Conservation (phyloP, 2,113 vertebrate genomes). For the Anhinga rufa region DNA sequence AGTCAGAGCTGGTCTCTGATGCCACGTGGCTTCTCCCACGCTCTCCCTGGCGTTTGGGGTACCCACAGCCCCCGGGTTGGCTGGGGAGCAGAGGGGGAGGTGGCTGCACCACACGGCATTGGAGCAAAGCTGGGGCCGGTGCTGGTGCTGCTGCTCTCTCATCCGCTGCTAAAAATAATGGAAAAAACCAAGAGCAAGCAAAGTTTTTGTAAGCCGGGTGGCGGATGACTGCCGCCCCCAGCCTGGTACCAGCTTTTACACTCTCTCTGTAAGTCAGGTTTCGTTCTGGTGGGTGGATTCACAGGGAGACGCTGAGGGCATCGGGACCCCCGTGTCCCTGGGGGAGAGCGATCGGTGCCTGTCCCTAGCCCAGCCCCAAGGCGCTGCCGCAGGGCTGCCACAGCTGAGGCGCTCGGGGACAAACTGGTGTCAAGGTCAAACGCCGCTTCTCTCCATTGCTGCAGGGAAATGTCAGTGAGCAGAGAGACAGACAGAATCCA, state of each 20-base stretch:
- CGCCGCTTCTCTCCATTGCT: background rate
- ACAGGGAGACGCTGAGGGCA: background rate
- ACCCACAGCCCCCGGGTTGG: background rate
- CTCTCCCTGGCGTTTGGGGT: background rate
- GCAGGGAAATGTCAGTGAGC: background rate
- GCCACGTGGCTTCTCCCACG: rapidly evolving
- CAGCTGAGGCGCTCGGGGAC: rapidly evolving
- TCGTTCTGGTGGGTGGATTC: background rate
- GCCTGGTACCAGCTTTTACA: background rate
- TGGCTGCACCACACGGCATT: background rate
- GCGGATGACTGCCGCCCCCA: background rate
- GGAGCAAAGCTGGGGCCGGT: background rate
- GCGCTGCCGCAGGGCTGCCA: background rate
- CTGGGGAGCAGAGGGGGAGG: no score
- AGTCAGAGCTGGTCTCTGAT: background rate
- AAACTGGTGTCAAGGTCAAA: background rate
- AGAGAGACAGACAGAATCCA: background rate
- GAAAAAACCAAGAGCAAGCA: background rate
- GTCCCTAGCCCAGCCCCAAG: background rate
- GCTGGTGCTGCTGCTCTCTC: background rate
- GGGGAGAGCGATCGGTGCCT: background rate
- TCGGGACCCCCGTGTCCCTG: background rate
- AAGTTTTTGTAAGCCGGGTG: background rate
- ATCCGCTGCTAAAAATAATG: background rate
- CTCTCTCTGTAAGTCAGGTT: background rate